Conservation (phyloP, 1,140 invertebrate species). For the Cyrtorhinus lividipennis region DNA sequence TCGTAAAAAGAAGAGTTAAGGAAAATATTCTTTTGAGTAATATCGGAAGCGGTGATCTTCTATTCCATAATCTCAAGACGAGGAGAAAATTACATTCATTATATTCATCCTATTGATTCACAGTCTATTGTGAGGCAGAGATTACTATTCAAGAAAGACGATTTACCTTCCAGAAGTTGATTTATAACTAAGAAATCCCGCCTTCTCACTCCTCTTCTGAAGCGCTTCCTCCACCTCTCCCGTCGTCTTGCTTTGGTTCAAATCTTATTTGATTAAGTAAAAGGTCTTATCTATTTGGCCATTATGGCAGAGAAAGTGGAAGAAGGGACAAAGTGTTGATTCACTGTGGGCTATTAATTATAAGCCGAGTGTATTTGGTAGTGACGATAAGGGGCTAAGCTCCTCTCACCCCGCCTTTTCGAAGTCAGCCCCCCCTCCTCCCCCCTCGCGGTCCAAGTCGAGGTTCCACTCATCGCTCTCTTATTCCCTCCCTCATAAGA, state of each 20-base stretch:
- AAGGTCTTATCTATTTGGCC: slow-evolving; percentile 8
- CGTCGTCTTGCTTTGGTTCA: no score
- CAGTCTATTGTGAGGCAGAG: neutral
- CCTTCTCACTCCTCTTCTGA: neutral
- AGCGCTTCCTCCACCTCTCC: neutral
- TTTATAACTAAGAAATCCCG: neutral
- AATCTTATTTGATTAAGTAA: slow-evolving; percentile 10
- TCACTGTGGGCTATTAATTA: slow-evolving; percentile 9
- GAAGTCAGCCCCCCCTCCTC: neutral
- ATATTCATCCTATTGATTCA: no score
- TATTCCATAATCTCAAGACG: no score
- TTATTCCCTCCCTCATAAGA: neutral
- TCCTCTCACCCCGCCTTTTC: neutral
- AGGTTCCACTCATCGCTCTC: neutral
- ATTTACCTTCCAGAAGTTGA: neutral
- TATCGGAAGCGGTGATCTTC: no score
- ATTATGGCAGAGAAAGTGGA: slow-evolving; percentile 2
- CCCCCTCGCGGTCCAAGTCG: neutral
- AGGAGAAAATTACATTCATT: no score
- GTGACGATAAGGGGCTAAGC: slow-evolving; percentile 3
- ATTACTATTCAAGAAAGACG: slow-evolving; percentile 4
- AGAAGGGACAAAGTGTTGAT: slow-evolving; percentile 9
- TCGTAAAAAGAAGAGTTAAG: neutral
- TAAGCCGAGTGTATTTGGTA: slow-evolving; percentile 7
- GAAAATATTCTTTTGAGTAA: no score